Evolutionary conservation across 2,888 invertebrate species (phyloP), one percentile per base, ranked within the genome.

Genomic region (Oxytorus armatus): DNA sequence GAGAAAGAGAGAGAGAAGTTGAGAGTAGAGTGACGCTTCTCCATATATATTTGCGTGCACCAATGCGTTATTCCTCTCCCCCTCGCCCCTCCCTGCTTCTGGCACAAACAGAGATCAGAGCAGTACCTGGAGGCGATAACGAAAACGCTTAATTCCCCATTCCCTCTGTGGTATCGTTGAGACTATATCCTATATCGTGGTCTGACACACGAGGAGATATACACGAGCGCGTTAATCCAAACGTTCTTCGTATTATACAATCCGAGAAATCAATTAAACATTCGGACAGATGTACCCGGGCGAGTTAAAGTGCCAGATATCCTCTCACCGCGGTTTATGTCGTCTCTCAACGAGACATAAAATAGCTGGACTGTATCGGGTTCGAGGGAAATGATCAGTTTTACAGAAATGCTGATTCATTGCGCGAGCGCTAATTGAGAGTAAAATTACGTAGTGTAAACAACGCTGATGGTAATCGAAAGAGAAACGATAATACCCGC

Each of bases 211-310:
- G 66, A 74, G 14, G 14, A 47, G 72, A 78, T 74, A 76, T 73
- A 51, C 18, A 44, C 25, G 49, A 14, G 36, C 49, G 42, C 57
- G 59, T 70, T 70, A 59, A 72, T 68, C 79, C 82, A 61, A 33
- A 61, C 76, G 79, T 18, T 66, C 51, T 25, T 36, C 77, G 85
- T 82, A 88, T 88, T 86, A 86, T 85, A 84, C 85, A 84, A 84
- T 84, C 83, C 82, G 82, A 85, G 87, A 86, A 88, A 87, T 88
- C 86, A 88, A 89, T 88, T 87, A 87, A 86, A 80, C 85, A 53
- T 70, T 85, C 85, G 57, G 75, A 78, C 78, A 73, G 72, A 81
- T 77, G 83, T 82, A 85, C 63, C 49, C 23, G 55, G 72, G 49
- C 29, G 42, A 33, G 36, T 70, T 49, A 66, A 14, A 14, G 29